Conservation (phyloP, 2,888 invertebrate species). For the Muscina levida region DNA sequence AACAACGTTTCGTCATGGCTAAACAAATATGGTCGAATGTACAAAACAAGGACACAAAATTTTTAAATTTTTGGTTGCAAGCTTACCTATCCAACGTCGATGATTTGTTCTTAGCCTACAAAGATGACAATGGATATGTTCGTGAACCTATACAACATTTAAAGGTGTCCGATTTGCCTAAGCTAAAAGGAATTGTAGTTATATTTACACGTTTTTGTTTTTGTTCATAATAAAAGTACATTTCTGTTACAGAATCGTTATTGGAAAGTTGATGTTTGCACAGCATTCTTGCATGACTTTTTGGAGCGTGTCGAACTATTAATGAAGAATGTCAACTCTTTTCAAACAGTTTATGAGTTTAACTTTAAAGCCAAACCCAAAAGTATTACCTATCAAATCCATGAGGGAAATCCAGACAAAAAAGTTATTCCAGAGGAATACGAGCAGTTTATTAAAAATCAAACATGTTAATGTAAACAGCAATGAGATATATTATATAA, state of each 20-base stretch:
- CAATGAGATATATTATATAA: too few relatives aligned
- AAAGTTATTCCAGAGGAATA: slow-evolving; percentile 40
- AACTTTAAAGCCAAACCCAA: background rate
- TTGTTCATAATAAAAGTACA: too few relatives aligned
- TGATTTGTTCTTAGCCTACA: background rate
- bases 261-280: slow-evolving; percentile 39
- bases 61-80: slow-evolving; percentile 42
- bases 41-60: background rate
- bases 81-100: slow-evolving; percentile 28
- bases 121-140: slow-evolving; percentile 2
- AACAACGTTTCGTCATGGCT: slow-evolving; percentile 14
- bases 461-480: too few relatives aligned
- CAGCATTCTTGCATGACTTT: slow-evolving; percentile 32
- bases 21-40: slow-evolving; percentile 47
- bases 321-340: slow-evolving; percentile 36
- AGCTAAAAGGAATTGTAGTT: slow-evolving; percentile 6
- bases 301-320: slow-evolving; percentile 23
- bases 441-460: background rate
- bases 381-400: slow-evolving; percentile 11
- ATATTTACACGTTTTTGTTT: too few relatives aligned
- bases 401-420: slow-evolving; percentile 20
- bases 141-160: slow-evolving; percentile 17
- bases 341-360: slow-evolving; percentile 46
- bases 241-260: slow-evolving; percentile 28
- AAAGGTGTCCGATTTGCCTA: slow-evolving; percentile 5